These are phyloP conservation scores for Papilio demoleus DNA, from an alignment of 2,888 invertebrate species.

Conservation along the genomic window DNA sequence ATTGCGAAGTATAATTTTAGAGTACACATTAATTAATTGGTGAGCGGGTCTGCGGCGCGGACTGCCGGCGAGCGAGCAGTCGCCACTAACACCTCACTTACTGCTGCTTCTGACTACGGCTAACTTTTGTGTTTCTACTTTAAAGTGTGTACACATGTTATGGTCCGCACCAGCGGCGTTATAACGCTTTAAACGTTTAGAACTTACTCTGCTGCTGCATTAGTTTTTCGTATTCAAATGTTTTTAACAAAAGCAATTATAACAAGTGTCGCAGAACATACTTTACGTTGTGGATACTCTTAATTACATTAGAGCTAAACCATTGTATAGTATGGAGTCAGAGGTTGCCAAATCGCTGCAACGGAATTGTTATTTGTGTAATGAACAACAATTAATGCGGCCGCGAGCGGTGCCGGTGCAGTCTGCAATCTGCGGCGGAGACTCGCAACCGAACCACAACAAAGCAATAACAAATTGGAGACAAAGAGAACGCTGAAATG, in stretches of 20 bases:
- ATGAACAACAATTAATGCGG: slow-evolving; percentile 23
- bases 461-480: slow-evolving; percentile 6
- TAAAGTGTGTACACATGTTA: background rate
- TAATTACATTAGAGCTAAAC: slow-evolving; percentile 15
- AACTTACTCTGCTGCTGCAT: background rate
- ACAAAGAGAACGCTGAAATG: slow-evolving; percentile 7
- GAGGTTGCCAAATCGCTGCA: slow-evolving; percentile 14
- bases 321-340: background rate
- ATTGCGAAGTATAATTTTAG: slow-evolving; percentile 15
- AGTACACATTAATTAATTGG: slow-evolving; percentile 14
- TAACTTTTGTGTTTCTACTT: background rate
- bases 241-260: background rate
- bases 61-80: background rate
- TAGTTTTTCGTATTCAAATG: too few species aligned
- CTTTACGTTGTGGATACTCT: background rate
- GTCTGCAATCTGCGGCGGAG: slow-evolving; percentile 11
- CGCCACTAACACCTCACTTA: background rate
- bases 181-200: background rate
- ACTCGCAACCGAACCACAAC: slow-evolving; percentile 19
- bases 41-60: background rate
- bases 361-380: slow-evolving; percentile 31
- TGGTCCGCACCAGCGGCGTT: background rate
- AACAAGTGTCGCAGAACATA: background rate
- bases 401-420: background rate
- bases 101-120: background rate